Conservation (phyloP, 2,888 invertebrate species). For the Habroteleia sp. region DNA sequence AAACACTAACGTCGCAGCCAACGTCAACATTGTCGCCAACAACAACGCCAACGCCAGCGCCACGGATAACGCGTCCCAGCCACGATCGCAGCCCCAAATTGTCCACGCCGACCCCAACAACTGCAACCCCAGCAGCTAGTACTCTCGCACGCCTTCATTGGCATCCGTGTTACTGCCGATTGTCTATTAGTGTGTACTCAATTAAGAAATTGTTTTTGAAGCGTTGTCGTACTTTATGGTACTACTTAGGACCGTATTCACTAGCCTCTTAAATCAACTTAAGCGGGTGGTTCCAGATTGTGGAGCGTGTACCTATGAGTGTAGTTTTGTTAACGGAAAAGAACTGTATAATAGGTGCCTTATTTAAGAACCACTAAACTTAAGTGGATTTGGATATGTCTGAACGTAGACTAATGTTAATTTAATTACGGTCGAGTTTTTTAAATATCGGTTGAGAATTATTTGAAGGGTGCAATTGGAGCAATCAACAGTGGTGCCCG, state of each 20-base stretch:
- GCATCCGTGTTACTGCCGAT: background rate
- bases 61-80: slow-evolving; percentile 46
- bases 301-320: background rate
- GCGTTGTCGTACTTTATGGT: background rate
- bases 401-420: background rate
- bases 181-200: background rate
- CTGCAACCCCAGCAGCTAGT: slow-evolving; percentile 58
- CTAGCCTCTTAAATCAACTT: background rate
- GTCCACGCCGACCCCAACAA: slow-evolving; percentile 23
- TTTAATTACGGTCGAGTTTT: no score
- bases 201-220: background rate
- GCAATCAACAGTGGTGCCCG: background rate
- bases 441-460: background rate
- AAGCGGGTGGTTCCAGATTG: background rate
- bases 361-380: background rate
- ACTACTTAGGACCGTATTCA: background rate
- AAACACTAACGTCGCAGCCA: slow-evolving; percentile 43
- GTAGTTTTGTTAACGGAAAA: background rate
- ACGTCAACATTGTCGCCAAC: slow-evolving; percentile 36
- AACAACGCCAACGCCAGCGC: background rate
- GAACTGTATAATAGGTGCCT: background rate
- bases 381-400: background rate
- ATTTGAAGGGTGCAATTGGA: background rate
- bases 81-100: slow-evolving; percentile 48
- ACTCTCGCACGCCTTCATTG: background rate